Evolutionary conservation across 2,113 vertebrate species (phyloP), one percentile per base, ranked within the genome.

Genomic region (Marmota flaviventris): DNA sequence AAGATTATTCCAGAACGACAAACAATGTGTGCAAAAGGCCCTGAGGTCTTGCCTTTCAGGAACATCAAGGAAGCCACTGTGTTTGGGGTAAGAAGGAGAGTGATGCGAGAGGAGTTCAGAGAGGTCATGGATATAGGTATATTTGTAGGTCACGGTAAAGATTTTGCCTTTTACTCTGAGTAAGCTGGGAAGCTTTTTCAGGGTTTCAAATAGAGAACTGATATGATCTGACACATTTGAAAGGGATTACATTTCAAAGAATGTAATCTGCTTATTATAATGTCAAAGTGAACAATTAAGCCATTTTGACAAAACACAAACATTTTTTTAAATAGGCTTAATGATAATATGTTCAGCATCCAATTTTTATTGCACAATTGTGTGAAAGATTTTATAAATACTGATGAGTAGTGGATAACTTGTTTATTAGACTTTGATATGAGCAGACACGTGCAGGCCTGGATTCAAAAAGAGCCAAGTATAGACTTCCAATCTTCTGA

Each of bases 221-320:
- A 67, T 67, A 34, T 56, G 10, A 56, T 58, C 20, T 48, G 56
- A 86, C 37, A 56, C 42, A 61, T 91, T 58, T 94, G 17, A 81
- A 81, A 85, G 29, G 4, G 11, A 58, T 69, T 48, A 69, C 32
- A 77, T 65, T 94, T 89, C 6, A 58, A 24, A 77, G 11, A 77
- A n/a, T 78, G 53, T 53, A 72, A 72, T 61, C 76, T 83, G 77
- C 39, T 78, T 91, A 29, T 48, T 51, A 82, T 73, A 79, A 96
- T 81, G 42, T 73, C 51, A 86, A 72, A 61, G 56, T 61, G 24
- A 93, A 96, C 29, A 90, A 29, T 63, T 10, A 85, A 73, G 12
- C 11, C 73, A 90, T 56, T 78, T 75, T 79, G 58, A 53, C 22
- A 65, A 63, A 65, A 14, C 14, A 78, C 25, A 48, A 27, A 51